phyloP scores from a whole-genome alignment of 2,888 invertebrate genomes.

The Hypomecis punctinalis region DNA sequence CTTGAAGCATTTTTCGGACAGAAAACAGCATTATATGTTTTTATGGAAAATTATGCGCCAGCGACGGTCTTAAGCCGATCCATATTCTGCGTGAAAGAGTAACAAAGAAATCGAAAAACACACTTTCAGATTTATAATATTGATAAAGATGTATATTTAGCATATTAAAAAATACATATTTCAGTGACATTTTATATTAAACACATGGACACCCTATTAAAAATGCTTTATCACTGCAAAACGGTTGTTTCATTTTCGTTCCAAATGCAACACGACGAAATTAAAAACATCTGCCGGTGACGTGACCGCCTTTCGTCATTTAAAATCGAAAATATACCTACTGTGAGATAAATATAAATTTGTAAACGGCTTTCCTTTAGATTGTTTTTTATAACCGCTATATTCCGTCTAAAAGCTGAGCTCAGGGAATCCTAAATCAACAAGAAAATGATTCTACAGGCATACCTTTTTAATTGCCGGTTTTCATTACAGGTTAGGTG shows the following conservation, averaged over 20 bases:
- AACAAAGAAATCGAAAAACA: too few relatives aligned
- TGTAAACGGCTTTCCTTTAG: constrained; percentile 12
- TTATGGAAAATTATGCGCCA: too few relatives aligned
- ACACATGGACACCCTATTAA: background rate
- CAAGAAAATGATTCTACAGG: background rate
- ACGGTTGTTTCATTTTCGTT: constrained; percentile 15
- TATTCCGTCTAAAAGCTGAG: constrained; percentile 3
- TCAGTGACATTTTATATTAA: background rate
- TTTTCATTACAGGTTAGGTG: too few relatives aligned
- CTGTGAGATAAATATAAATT: constrained; percentile 10
- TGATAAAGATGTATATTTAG: background rate
- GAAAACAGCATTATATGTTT: too few relatives aligned
- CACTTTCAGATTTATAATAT: too few relatives aligned
- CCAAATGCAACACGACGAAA: constrained; percentile 18
- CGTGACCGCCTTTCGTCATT: constrained; percentile 10
- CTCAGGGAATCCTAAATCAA: constrained; percentile 33
- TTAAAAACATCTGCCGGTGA: constrained; percentile 21
- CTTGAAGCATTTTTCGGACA: too few relatives aligned
- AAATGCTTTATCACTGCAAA: constrained; percentile 14
- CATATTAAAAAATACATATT: background rate
- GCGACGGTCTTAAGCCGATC: too few relatives aligned
- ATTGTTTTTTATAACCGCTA: constrained; percentile 17
- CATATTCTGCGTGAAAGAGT: too few relatives aligned
- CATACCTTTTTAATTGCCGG: too few relatives aligned
- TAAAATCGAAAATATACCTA: background rate